phyloP scores from a whole-genome alignment of 2,888 invertebrate genomes.

The Napeogenes sylphis region DNA sequence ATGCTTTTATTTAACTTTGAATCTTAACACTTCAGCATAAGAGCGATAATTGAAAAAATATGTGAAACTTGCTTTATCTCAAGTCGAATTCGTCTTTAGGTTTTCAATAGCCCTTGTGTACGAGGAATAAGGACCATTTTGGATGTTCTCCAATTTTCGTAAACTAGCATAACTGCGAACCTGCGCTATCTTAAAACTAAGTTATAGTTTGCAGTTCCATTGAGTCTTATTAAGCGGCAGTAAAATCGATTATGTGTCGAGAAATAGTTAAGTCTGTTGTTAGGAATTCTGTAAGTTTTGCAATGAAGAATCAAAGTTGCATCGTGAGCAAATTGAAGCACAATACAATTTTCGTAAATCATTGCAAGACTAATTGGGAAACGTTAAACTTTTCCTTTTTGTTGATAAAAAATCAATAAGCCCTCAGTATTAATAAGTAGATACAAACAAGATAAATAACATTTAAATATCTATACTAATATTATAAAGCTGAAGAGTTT shows the following conservation, averaged over 20 bases:
- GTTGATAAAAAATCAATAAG: too few species aligned
- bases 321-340: slow-evolving; percentile 28
- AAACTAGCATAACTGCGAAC: slow-evolving; percentile 15
- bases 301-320: slow-evolving; percentile 44
- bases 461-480: too few species aligned
- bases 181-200: slow-evolving; percentile 19
- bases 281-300: slow-evolving; percentile 30
- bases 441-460: too few species aligned
- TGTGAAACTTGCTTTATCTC: slow-evolving; percentile 16
- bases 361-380: slow-evolving; percentile 20
- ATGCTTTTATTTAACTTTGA: slow-evolving; percentile 30
- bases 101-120: slow-evolving; percentile 16
- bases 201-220: slow-evolving; percentile 14
- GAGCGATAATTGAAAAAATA: slow-evolving; percentile 23
- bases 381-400: slow-evolving; percentile 7
- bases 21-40: slow-evolving; percentile 31
- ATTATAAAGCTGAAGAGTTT: too few species aligned
- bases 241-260: slow-evolving; percentile 16
- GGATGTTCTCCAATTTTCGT: slow-evolving; percentile 15
- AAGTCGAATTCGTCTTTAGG: slow-evolving; percentile 23
- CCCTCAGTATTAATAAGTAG: too few species aligned
- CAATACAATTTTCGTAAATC: slow-evolving; percentile 28
- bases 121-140: slow-evolving; percentile 25
- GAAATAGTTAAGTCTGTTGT: neutral
- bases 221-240: slow-evolving; percentile 15